Base-by-base conservation (phyloP, 2,113 vertebrate species). In the Vimba vimba region DNA sequence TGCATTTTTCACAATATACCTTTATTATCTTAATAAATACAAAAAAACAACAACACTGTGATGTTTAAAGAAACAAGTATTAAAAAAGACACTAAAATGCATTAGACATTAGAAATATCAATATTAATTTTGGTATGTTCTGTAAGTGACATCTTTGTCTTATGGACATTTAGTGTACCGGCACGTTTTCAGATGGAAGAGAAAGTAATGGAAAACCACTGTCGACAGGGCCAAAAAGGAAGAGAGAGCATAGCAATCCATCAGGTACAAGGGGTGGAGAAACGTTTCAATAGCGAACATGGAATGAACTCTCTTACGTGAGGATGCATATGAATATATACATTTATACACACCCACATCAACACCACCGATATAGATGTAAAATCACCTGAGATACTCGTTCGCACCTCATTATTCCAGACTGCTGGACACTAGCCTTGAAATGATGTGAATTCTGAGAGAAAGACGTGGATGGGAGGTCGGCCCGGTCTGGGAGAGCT, bases 21-120 rank as follows among this genome's bases (percentile, higher is more conserved):
- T 96, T 95, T 95, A 94, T 95, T 94, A 95, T 94, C 93, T 95
- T 93, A 96, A 96, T 96, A 96, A 96, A 95, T 96, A 96, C 94
- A 95, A 96, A 93, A 92, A 96, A 93, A 91, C 91, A 95, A 94
- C 93, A 91, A 94, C 93, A 94, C 93, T 90, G 94, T 94, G 95
- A 94, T 94, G 93, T 89, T 82, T 93, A 93, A 92, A 89, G 92
- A 94, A 94, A 94, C 87, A 90, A 92, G 94, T 94, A 95, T 92
- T 93, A 95, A 95, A 95, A 89, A 91, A 94, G 93, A 95, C 95
- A 95, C 92, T 86, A 92, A 90, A 90, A 93, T 87, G 90, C 90
- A 93, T 93, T 93, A 91, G 94, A 94, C 93, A 89, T 93, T 92
- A 93, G 92, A 93, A 94, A 94, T 94, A 93, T 93, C 91, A 91